These are phyloP conservation scores for Drosophila punjabiensis DNA, from an alignment of 1,140 invertebrate genomes.

Conservation along the genomic window DNA sequence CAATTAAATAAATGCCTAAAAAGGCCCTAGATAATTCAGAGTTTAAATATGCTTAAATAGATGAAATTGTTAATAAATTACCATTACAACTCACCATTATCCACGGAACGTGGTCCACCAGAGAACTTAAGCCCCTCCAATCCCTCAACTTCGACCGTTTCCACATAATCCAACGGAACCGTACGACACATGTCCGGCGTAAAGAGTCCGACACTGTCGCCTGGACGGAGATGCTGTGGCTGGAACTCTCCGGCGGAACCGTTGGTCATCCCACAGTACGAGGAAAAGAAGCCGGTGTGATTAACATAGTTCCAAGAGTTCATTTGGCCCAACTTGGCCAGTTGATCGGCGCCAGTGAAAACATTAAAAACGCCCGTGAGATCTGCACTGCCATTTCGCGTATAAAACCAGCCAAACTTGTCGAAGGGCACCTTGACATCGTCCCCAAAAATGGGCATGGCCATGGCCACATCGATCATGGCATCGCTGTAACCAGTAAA, in stretches of 20 bases:
- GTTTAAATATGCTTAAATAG: no score
- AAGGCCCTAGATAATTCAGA: no score
- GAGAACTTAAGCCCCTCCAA: slow-evolving; percentile 87
- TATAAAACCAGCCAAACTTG: slow-evolving; percentile 93
- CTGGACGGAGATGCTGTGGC: slow-evolving; percentile 87
- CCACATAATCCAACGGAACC: slow-evolving; percentile 87
- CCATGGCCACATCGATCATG: slow-evolving; percentile 88
- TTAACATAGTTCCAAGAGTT: slow-evolving; percentile 89
- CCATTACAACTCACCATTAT: slow-evolving; percentile 87
- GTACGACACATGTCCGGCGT: slow-evolving; percentile 90
- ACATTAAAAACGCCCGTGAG: slow-evolving; percentile 91
- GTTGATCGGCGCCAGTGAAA: slow-evolving; percentile 88
- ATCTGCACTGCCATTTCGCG: slow-evolving; percentile 90
- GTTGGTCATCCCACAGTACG: slow-evolving; percentile 86
- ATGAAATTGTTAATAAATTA: not conserved
- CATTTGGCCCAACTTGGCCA: slow-evolving; percentile 88
- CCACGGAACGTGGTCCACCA: slow-evolving; percentile 86
- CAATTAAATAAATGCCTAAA: not conserved
- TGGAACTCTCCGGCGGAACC: slow-evolving; percentile 93
- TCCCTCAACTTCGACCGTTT: slow-evolving; percentile 86
- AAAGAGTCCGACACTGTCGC: slow-evolving; percentile 88
- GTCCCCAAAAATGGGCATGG: slow-evolving; percentile 86
- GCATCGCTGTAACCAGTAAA: slow-evolving; percentile 92
- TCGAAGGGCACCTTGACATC: slow-evolving; percentile 88
- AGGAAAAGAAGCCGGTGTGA: slow-evolving; percentile 87